Evolutionary conservation across 1,140 invertebrate genomes (phyloP).

Genomic region (Meloidogyne floridensis): DNA sequence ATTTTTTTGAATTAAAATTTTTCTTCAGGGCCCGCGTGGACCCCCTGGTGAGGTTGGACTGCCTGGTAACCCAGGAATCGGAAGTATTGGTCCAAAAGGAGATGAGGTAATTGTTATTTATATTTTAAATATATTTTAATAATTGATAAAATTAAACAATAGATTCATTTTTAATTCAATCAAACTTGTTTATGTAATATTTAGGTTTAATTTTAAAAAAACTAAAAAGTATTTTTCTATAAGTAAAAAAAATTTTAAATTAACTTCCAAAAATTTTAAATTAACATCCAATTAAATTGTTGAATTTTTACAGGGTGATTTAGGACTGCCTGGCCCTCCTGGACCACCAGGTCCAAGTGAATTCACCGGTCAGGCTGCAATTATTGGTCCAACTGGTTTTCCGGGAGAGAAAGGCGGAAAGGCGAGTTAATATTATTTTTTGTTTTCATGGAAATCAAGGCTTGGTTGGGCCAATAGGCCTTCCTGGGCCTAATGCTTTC

Average conservation of each 20-base stretch:
- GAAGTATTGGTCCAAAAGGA: conserved; percentile 64
- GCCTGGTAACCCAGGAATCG: conserved; percentile 66
- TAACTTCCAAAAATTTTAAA: not conserved
- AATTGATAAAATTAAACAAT: no score
- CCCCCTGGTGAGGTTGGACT: conserved; percentile 62
- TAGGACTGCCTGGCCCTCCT: conserved; percentile 50
- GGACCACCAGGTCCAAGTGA: conserved; percentile 56
- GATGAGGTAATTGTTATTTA: conserved; percentile 59
- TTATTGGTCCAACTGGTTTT: conserved; percentile 59
- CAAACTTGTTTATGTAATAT: no score
- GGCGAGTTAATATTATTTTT: conserved; percentile 35
- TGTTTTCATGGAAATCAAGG: conserved; percentile 63
- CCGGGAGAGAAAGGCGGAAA: conserved; percentile 61
- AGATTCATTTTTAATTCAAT: no score
- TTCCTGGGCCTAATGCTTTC: conserved; percentile 55
- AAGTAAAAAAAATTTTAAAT: no score
- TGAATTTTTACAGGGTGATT: conserved; percentile 55
- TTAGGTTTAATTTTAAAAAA: no score
- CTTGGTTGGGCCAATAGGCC: conserved; percentile 51
- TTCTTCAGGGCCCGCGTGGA: conserved; percentile 60
- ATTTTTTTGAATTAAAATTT: conserved; percentile 12
- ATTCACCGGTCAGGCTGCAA: conserved; percentile 51
- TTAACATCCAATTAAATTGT: no score
- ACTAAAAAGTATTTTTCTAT: no score
- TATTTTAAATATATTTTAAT: conserved; percentile 6